phyloP scores from a whole-genome alignment of 2,888 invertebrate genomes.

The Holacanthella duospinosa region DNA sequence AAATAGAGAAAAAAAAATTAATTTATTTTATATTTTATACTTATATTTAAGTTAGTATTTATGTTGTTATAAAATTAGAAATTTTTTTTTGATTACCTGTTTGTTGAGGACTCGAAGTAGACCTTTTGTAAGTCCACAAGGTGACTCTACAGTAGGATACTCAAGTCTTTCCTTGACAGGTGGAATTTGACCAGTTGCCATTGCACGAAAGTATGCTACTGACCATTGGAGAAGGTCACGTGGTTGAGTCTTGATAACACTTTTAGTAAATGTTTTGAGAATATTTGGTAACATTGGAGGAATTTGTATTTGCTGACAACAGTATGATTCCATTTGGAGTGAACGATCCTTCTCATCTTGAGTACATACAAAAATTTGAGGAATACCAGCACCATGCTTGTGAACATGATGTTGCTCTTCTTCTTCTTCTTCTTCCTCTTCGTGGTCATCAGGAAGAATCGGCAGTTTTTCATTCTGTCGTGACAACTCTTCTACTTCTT shows the following conservation, averaged over 20 bases:
- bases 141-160: constrained; percentile 17
- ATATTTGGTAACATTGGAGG: constrained; percentile 73
- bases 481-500: no score
- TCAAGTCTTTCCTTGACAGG: constrained; percentile 28
- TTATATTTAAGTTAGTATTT: not conserved
- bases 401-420: not conserved
- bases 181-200: constrained; percentile 24
- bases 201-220: constrained; percentile 21
- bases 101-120: constrained; percentile 47
- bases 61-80: not conserved
- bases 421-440: not conserved
- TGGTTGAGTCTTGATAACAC: constrained; percentile 81
- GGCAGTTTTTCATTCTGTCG: no score
- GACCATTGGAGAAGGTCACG: constrained; percentile 58
- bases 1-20: constrained; percentile 1
- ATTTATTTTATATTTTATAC: not conserved
- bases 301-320: constrained; percentile 69
- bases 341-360: not conserved
- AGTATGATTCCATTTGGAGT: constrained; percentile 42
- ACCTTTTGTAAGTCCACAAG: constrained; percentile 21
- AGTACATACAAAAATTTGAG: not conserved
- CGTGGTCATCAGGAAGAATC: no score
- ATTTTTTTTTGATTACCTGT: constrained; percentile 49
- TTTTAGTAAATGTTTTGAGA: constrained; percentile 77
- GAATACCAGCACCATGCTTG: not conserved